Evolutionary conservation across 1,140 invertebrate genomes (phyloP).

Genomic region (Drosophila nigromelanica): DNA sequence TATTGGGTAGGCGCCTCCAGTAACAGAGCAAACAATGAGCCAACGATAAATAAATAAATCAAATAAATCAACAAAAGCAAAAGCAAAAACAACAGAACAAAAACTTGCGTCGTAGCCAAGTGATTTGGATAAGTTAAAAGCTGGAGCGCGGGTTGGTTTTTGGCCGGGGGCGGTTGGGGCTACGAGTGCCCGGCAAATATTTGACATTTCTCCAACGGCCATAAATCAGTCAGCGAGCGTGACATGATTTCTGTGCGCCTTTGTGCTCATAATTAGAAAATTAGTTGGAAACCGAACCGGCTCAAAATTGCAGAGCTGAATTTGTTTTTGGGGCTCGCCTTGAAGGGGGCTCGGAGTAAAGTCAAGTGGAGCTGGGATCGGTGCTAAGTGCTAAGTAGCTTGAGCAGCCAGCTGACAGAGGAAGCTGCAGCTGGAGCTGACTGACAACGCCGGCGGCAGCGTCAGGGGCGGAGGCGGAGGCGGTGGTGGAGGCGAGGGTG

Average conservation of each 20-base stretch:
- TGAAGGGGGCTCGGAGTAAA: conserved; percentile 28
- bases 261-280: conserved; percentile 81
- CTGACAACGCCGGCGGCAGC: conserved; percentile 26
- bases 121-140: conserved; percentile 76
- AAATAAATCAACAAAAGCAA: conserved; percentile 56
- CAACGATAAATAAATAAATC: conserved; percentile 81
- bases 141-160: conserved; percentile 46
- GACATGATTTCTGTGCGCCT: conserved; percentile 70
- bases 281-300: conserved; percentile 62
- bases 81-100: conserved; percentile 17
- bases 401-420: conserved; percentile 10
- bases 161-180: background rate
- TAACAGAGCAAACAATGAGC: conserved; percentile 29
- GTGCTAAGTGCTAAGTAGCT: conserved; percentile 22
- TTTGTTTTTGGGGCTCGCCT: background rate
- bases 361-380: background rate
- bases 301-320: conserved; percentile 27
- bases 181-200: conserved; percentile 57
- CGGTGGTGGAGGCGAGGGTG: conserved; percentile 2
- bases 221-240: conserved; percentile 70
- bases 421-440: conserved; percentile 36
- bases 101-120: conserved; percentile 59
- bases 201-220: conserved; percentile 81
- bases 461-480: background rate
- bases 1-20: conserved; percentile 49